phyloP scores from a whole-genome alignment of 2,113 vertebrate species.

The Crotalus helleri region DNA sequence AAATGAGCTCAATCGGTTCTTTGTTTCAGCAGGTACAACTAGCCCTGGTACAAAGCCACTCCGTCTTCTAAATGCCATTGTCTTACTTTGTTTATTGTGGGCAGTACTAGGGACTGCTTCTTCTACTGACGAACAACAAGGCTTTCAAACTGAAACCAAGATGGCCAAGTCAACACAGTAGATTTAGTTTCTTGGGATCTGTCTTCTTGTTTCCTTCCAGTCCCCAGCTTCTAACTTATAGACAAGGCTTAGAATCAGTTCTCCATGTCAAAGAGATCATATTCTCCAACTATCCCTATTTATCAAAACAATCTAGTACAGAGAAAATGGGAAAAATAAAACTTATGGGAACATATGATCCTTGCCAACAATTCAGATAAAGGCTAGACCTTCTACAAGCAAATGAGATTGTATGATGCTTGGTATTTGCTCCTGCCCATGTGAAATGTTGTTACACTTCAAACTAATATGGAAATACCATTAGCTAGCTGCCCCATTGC shows the following conservation, averaged over 20 bases:
- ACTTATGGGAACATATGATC: not conserved
- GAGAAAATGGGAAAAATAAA: not conserved
- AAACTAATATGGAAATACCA: not conserved
- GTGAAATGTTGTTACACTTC: not conserved
- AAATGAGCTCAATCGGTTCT: constrained; percentile 44
- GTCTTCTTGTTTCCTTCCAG: not conserved
- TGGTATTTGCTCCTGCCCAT: not conserved
- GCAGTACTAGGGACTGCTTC: rapidly evolving
- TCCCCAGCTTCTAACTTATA: not conserved
- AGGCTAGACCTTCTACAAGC: not conserved
- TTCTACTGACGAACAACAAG: constrained; percentile 50
- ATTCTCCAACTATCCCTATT: not conserved
- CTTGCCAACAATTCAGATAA: not conserved
- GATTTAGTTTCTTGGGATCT: constrained; percentile 10
- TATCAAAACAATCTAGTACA: not conserved
- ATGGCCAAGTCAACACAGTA: not conserved
- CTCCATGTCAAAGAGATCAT: not conserved
- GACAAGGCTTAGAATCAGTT: not conserved
- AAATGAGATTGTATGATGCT: not conserved
- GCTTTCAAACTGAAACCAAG: not conserved
- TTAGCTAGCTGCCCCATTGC: not conserved
- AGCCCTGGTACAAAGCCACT: constrained; percentile 60
- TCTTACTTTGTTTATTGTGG: constrained; percentile 56
- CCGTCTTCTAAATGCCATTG: constrained; percentile 50
- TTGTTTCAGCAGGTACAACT: constrained; percentile 55